Conservation (phyloP, 2,888 invertebrate species). For the Dicyrtoma fusca region DNA sequence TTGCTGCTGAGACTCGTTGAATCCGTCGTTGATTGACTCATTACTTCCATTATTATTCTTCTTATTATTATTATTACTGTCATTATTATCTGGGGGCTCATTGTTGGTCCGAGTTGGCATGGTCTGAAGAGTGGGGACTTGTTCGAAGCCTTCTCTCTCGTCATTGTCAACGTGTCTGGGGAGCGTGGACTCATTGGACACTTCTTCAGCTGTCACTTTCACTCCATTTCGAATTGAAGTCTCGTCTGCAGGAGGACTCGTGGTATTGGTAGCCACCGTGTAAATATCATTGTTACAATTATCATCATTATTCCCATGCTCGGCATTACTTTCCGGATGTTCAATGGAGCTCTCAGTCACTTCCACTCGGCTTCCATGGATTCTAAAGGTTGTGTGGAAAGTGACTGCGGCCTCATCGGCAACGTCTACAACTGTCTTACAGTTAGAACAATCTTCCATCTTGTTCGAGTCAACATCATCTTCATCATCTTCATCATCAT, state of each 20-base stretch:
- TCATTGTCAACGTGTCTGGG: too few relatives aligned
- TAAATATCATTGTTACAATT: not conserved
- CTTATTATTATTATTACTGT: not conserved
- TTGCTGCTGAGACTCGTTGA: not conserved
- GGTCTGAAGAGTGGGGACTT: too few relatives aligned
- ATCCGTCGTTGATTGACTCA: constrained; percentile 18
- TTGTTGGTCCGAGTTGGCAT: too few relatives aligned
- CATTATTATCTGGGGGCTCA: not conserved
- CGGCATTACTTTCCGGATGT: not conserved
- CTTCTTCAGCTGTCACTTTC: constrained; percentile 6
- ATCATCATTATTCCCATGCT: not conserved
- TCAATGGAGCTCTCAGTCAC: too few relatives aligned
- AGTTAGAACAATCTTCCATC: too few relatives aligned
- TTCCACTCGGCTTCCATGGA: not conserved
- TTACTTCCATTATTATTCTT: not conserved
- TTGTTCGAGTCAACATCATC: not conserved
- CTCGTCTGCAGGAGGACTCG: too few relatives aligned
- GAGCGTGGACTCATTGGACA: too few relatives aligned
- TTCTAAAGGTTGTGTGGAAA: constrained; percentile 1
- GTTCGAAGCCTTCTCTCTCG: too few relatives aligned
- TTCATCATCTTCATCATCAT: not conserved
- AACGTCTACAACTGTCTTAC: not conserved
- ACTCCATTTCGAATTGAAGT: constrained; percentile 3
- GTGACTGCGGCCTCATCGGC: not conserved
- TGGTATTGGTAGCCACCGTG: too few relatives aligned